Conservation (phyloP, 2,888 invertebrate species). For the Thecocarcelia acutangulata region DNA sequence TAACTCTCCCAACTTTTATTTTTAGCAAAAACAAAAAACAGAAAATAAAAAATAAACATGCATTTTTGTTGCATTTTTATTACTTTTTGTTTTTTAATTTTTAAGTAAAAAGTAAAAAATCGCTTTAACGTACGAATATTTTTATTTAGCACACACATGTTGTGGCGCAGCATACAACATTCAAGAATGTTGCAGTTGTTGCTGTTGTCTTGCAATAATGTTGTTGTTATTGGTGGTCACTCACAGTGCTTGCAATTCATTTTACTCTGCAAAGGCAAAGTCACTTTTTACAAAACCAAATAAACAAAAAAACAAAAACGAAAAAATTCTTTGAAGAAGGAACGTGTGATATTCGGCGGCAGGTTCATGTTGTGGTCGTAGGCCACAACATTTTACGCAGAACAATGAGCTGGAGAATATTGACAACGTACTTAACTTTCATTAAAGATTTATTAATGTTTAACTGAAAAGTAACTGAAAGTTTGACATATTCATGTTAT, state of each 20-base stretch:
- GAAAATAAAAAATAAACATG: slow-evolving; percentile 34
- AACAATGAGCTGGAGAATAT: slow-evolving; percentile 4
- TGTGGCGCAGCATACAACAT: slow-evolving; percentile 34
- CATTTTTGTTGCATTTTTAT: slow-evolving; percentile 18
- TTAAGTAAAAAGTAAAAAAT: slow-evolving; percentile 19
- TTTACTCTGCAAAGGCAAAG: background rate
- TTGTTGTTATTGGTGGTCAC: slow-evolving; percentile 44
- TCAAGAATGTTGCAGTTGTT: slow-evolving; percentile 52
- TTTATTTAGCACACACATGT: slow-evolving; percentile 69
- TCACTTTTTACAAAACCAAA: slow-evolving; percentile 18
- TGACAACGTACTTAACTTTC: background rate
- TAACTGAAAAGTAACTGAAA: slow-evolving; percentile 6
- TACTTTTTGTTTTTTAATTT: slow-evolving; percentile 14
- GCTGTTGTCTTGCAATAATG: slow-evolving; percentile 34
- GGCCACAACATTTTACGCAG: slow-evolving; percentile 10
- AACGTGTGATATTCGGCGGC: slow-evolving; percentile 20
- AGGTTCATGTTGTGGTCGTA: slow-evolving; percentile 28
- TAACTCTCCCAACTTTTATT: slow-evolving; percentile 65
- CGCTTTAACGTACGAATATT: slow-evolving; percentile 32
- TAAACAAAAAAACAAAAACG: slow-evolving; percentile 1
- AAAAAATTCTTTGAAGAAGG: slow-evolving; percentile 16
- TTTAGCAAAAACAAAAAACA: slow-evolving; percentile 31
- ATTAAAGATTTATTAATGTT: slow-evolving; percentile 12
- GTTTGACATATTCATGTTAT: slow-evolving; percentile 13
- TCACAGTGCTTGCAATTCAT: slow-evolving; percentile 26